Percentiles rank a stretch among this genome's conserved stretches.
phyloP scores from a whole-genome alignment of 2,888 invertebrate genomes.

The Muscina levida region DNA sequence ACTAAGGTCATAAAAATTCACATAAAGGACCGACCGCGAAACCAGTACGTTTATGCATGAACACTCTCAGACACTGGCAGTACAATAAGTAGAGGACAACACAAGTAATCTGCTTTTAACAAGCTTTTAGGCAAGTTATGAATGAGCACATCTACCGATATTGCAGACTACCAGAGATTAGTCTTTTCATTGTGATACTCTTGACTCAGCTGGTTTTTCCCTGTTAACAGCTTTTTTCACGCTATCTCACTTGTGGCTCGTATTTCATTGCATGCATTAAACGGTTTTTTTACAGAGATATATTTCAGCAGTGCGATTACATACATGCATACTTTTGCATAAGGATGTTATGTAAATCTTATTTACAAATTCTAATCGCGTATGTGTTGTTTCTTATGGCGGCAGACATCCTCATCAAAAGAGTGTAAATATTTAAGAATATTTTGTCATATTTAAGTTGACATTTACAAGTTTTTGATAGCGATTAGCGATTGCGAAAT shows the following conservation, averaged over 20 bases:
- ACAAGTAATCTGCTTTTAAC: conserved; percentile 56
- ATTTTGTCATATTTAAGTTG: too few species aligned
- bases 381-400: conserved; percentile 42
- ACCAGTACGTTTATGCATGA: too few species aligned
- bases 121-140: conserved; percentile 54
- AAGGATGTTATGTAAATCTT: conserved; percentile 50
- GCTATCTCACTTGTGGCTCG: too few species aligned
- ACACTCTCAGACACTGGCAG: too few species aligned
- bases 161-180: conserved; percentile 27
- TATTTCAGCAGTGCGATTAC: conserved; percentile 20
- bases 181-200: conserved; percentile 40
- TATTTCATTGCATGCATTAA: too few species aligned
- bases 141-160: conserved; percentile 13
- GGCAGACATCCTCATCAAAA: too few species aligned
- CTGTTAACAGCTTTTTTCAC: conserved; percentile 30
- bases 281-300: conserved; percentile 8
- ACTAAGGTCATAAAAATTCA: too few species aligned
- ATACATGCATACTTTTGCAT: not conserved
- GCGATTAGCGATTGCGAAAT: too few species aligned
- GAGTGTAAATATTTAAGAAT: too few species aligned
- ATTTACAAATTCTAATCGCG: conserved; percentile 48
- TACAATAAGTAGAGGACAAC: conserved; percentile 34
- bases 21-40: too few species aligned
- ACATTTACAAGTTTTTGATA: too few species aligned
- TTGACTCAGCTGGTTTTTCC: conserved; percentile 46